A percentile compares a stretch with the other conserved stretches of the same genome.
phyloP scores from a whole-genome alignment of 37 sponge, comb jelly and placozoan species.

The Diacarnus erythraeanus region DNA sequence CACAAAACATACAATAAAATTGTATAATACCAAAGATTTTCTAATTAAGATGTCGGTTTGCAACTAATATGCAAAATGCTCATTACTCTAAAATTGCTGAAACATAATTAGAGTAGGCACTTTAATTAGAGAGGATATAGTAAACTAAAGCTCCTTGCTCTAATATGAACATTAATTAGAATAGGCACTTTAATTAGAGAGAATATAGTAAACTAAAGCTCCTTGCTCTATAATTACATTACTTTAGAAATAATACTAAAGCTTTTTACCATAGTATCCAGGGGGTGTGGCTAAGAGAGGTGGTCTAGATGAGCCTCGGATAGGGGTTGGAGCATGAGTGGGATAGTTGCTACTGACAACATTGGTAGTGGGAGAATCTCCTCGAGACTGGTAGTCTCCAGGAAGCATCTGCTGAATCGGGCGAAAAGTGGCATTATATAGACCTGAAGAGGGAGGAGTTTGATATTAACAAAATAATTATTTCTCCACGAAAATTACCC shows the following conservation, averaged over 20 bases:
- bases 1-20: not conserved
- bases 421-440: slow-evolving; percentile 27
- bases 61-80: no score
- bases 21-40: not conserved
- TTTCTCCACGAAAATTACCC: not conserved
- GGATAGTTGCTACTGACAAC: not conserved
- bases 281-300: slow-evolving; percentile 70
- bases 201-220: no score
- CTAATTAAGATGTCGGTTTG: not conserved
- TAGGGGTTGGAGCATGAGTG: slow-evolving; percentile 48
- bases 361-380: not conserved
- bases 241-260: no score
- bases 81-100: no score
- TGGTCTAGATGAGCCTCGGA: slow-evolving; percentile 40
- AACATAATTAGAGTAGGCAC: no score
- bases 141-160: no score
- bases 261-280: slow-evolving; percentile 58
- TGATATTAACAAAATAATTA: not conserved
- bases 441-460: slow-evolving; percentile 11
- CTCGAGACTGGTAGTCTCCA: slow-evolving; percentile 2
- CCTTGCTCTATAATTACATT: no score
- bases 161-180: no score
- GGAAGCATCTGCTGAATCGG: not conserved
- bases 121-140: no score
- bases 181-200: no score